Conservation (phyloP, 2,888 invertebrate species). For the Pogonocherus hispidulus region DNA sequence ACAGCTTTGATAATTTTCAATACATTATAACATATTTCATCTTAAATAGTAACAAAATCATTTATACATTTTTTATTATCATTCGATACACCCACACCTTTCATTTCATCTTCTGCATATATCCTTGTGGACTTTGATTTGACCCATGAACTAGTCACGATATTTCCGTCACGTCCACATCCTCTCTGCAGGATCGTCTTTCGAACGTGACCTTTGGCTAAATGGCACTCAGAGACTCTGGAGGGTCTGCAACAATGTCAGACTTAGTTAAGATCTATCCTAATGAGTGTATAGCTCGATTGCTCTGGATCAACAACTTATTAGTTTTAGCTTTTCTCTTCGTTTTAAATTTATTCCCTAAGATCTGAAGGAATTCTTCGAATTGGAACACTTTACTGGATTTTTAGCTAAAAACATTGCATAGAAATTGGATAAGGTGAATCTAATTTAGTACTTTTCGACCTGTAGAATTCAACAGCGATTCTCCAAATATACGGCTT, state of each 20-base stretch:
- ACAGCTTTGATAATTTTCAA: too few relatives aligned
- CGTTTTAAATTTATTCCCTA: not conserved
- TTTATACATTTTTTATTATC: too few relatives aligned
- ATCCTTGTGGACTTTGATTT: not conserved
- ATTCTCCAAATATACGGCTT: too few relatives aligned
- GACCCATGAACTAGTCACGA: too few relatives aligned
- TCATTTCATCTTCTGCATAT: not conserved
- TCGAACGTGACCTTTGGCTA: conserved; percentile 14
- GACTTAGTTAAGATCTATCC: not conserved
- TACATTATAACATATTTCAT: too few relatives aligned
- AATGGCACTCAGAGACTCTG: conserved; percentile 3
- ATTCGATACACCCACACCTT: too few relatives aligned
- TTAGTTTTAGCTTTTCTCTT: not conserved
- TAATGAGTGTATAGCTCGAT: not conserved
- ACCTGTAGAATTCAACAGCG: too few relatives aligned
- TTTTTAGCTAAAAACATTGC: too few relatives aligned
- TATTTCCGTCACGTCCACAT: not conserved
- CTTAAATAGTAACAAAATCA: too few relatives aligned
- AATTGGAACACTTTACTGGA: not conserved
- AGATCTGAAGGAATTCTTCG: too few relatives aligned
- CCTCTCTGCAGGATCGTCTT: conserved; percentile 5
- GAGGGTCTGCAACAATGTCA: not conserved
- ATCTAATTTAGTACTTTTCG: too few relatives aligned
- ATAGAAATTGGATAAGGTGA: too few relatives aligned
- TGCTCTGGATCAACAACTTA: not conserved